These are phyloP conservation scores for Pogonomyrmex californicus DNA, from an alignment of 1,140 invertebrate genomes.

Conservation along the genomic window DNA sequence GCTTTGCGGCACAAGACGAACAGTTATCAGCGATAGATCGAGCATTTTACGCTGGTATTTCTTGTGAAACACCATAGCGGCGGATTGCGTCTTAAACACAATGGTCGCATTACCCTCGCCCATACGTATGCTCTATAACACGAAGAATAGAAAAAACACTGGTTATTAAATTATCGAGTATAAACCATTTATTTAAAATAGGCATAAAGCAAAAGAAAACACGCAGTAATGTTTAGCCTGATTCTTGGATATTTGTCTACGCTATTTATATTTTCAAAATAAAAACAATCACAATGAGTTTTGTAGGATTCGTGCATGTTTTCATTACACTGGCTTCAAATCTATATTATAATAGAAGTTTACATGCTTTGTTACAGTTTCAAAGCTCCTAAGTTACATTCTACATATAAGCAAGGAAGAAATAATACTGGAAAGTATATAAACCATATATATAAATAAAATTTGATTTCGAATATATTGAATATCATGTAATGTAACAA, in stretches of 20 bases:
- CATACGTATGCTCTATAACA: slow-evolving; percentile 86
- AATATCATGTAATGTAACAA: not conserved
- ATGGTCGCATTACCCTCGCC: slow-evolving; percentile 87
- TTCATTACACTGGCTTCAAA: slow-evolving; percentile 23
- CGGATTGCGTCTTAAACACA: slow-evolving; percentile 87
- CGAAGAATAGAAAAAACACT: slow-evolving; percentile 70
- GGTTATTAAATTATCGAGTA: slow-evolving; percentile 65
- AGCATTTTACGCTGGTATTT: slow-evolving; percentile 89
- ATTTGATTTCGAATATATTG: not conserved
- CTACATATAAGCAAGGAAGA: not conserved
- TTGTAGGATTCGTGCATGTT: not conserved
- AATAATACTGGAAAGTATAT: slow-evolving; percentile 10
- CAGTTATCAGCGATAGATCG: slow-evolving; percentile 88
- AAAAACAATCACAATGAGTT: not conserved
- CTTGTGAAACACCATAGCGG: slow-evolving; percentile 88
- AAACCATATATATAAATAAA: not conserved
- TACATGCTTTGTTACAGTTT: not conserved
- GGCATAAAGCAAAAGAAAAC: slow-evolving; percentile 5
- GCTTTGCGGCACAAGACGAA: slow-evolving; percentile 83
- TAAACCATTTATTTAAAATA: slow-evolving; percentile 53
- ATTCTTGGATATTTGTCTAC: not conserved
- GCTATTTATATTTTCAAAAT: not conserved
- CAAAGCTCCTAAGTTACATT: not conserved
- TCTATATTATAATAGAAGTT: not conserved
- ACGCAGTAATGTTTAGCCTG: not conserved